Base-by-base conservation (phyloP, 2,888 invertebrate species). In the Escarpia spicata region DNA sequence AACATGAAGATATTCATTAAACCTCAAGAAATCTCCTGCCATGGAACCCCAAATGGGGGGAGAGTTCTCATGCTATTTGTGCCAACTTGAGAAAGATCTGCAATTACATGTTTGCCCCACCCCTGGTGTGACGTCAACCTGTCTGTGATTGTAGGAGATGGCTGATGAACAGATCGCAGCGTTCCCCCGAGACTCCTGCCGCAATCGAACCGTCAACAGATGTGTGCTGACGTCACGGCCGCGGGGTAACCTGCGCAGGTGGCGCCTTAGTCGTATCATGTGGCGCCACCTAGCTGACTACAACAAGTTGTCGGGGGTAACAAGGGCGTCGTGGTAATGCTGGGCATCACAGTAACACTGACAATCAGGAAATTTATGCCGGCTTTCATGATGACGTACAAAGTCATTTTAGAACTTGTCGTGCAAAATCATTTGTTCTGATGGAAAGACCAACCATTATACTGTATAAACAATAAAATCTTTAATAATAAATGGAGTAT, bases 211-310 rank as follows among this genome's bases (percentile, higher is more conserved):
- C 1, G 93, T 97, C 12, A 95, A 97, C 92, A 97, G 99, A 95
- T 99, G 99, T 97, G 98, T 98, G 58, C 96, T 99, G 92, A 99
- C 99, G 26, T 99, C 99, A 75, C 97, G 99, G 94, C 97, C 98
- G 0, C 97, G 98, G 93, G 99, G 99, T 94, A 97, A 97, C 93
- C 98, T 98, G 0, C 96, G 97, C 92, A 97, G 98, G 92, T 99
- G 98, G 98, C 97, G 99, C 92, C 96, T 99, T 93, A 99, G 99
- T 95, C 97, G 99, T 95, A 98, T 99, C 94, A 97, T 98, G 8
- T 99, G 98, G 97, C 97, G 99, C 93, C 97, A 98, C 95, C 97
- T 99, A 93, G 99, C 98, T 0, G 99, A 99, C 97, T 98, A 99
- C 96, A 99, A 99, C 96, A 98, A 98, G 96, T 96, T 99, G 90